These are phyloP conservation scores for Batillaria attramentaria DNA, from an alignment of 1,140 invertebrate species.

Conservation along the genomic window DNA sequence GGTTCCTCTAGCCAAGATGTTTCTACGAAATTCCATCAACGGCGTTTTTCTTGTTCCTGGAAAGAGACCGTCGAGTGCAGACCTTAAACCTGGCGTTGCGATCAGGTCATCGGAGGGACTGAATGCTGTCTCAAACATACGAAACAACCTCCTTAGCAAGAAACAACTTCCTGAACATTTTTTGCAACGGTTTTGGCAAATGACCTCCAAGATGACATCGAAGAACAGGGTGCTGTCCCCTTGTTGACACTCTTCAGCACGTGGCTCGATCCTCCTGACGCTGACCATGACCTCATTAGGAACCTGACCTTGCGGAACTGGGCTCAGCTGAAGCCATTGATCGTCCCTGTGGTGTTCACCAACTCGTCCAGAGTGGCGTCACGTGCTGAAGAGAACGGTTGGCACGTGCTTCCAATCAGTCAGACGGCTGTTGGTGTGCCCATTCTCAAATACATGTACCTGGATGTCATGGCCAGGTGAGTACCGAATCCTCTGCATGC, in stretches of 20 bases:
- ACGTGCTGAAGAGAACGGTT: conserved; percentile 35
- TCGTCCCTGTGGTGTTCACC: conserved; percentile 49
- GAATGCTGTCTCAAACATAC: too few species aligned
- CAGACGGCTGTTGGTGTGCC: conserved; percentile 46
- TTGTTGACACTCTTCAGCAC: conserved; percentile 54
- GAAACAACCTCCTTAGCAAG: too few species aligned
- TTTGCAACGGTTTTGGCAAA: too few species aligned
- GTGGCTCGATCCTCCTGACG: conserved; percentile 35
- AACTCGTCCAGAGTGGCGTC: conserved; percentile 32
- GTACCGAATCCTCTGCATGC: too few species aligned
- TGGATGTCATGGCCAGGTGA: conserved; percentile 30
- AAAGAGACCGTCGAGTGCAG: too few species aligned
- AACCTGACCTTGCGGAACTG: conserved; percentile 55
- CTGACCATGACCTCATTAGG: conserved; percentile 34
- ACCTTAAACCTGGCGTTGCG: too few species aligned
- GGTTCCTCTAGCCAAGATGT: too few species aligned
- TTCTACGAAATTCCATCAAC: too few species aligned
- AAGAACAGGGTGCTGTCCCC: conserved; percentile 15
- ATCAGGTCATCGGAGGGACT: too few species aligned
- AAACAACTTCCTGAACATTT: too few species aligned
- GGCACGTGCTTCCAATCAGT: conserved; percentile 39
- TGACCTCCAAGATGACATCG: too few species aligned
- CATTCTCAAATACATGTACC: conserved; percentile 52
- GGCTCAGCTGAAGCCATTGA: conserved; percentile 42
- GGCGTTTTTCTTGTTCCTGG: too few species aligned